These are phyloP conservation scores for Chrysomallon squamiferum DNA, from an alignment of 1,140 invertebrate species.

Conservation along the genomic window DNA sequence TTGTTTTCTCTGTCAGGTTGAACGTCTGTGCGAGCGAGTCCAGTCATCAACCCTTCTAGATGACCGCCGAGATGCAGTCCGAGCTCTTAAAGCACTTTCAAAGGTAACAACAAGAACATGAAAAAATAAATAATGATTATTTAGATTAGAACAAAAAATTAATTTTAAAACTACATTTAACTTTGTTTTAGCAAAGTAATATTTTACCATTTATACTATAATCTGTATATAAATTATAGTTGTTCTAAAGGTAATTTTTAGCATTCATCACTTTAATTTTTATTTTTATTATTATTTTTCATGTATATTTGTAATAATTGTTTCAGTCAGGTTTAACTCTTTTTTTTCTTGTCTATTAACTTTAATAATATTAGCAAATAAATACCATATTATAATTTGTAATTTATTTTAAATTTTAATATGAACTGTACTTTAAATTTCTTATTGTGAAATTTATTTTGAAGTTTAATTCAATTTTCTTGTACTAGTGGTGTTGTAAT, in stretches of 20 bases:
- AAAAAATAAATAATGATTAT: neutral
- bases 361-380: neutral
- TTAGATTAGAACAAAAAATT: neutral
- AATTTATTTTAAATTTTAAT: neutral
- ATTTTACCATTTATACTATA: neutral
- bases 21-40: conserved; percentile 89
- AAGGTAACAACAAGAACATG: conserved; percentile 62
- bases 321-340: too few relatives aligned
- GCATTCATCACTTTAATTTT: too few relatives aligned
- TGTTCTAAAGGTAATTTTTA: conserved; percentile 1
- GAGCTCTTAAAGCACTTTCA: conserved; percentile 92
- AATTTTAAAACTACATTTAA: neutral
- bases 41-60: conserved; percentile 91
- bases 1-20: conserved; percentile 74
- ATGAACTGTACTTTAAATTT: neutral
- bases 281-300: neutral
- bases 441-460: neutral
- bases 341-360: neutral
- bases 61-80: conserved; percentile 94
- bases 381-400: neutral
- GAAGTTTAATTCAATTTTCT: neutral
- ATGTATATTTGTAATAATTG: too few relatives aligned
- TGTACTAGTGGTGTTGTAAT: neutral
- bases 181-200: neutral
- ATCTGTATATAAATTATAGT: conserved; percentile 5